phyloP scores from a whole-genome alignment of 2,797 vertebrate species.

The Glyptemys insculpta region DNA sequence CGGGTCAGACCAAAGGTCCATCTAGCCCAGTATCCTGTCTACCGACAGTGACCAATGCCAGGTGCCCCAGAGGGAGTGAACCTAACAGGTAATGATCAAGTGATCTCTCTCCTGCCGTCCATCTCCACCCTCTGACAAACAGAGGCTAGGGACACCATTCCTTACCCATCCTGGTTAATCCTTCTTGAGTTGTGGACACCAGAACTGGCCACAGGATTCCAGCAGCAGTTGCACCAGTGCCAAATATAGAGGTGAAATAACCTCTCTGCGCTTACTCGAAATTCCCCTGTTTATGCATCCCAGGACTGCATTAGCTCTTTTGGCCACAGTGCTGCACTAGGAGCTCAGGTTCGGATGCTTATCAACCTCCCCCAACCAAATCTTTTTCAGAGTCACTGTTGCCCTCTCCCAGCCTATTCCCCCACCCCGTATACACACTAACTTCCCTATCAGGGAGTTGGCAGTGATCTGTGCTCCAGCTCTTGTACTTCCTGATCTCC shows the following conservation, averaged over 20 bases:
- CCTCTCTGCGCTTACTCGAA: not conserved
- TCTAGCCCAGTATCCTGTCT: no score
- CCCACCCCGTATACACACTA: not conserved
- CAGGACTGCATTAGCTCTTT: no score
- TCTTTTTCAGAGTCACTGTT: not conserved
- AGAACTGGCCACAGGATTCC: not conserved
- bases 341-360: not conserved
- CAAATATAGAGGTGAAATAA: not conserved
- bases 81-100: no score
- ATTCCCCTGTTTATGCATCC: not conserved
- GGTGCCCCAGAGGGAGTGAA: no score
- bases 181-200: not conserved
- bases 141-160: no score
- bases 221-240: no score
- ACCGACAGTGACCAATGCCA: no score
- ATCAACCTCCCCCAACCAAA: no score
- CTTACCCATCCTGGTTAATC: no score
- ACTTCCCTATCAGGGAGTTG: conserved; percentile 63
- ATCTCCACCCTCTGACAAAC: no score
- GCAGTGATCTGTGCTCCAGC: conserved; percentile 60
- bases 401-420: conserved; percentile 1
- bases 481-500: conserved; percentile 63
- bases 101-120: no score
- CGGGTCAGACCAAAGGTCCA: no score
- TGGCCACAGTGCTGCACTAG: not conserved